Conservation (phyloP, 1,140 invertebrate species). For the Bilobella aurantiaca region DNA sequence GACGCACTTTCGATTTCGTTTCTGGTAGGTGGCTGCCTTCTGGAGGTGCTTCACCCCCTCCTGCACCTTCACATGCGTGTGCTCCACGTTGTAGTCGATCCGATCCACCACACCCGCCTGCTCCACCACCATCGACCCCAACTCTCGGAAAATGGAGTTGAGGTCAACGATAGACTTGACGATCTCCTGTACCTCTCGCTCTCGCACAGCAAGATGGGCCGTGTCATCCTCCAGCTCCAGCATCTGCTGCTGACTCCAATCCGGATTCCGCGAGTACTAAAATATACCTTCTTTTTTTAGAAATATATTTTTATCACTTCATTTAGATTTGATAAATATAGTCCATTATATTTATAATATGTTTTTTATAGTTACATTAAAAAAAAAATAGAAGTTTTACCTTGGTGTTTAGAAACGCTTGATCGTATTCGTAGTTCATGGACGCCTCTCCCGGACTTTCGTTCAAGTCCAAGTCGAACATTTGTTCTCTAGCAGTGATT, state of each 20-base stretch:
- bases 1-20: constrained; percentile 67
- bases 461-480: constrained; percentile 60
- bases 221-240: constrained; percentile 75
- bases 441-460: constrained; percentile 15
- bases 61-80: constrained; percentile 71
- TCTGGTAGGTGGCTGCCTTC: constrained; percentile 72
- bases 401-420: constrained; percentile 23
- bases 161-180: constrained; percentile 85
- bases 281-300: not conserved
- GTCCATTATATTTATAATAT: too few species aligned
- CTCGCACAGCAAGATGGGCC: constrained; percentile 61
- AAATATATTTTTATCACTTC: too few species aligned
- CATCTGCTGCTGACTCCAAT: constrained; percentile 56
- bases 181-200: constrained; percentile 80
- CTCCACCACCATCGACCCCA: constrained; percentile 50
- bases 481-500: constrained; percentile 74
- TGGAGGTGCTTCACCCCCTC: constrained; percentile 68
- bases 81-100: constrained; percentile 91
- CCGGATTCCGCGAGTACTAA: constrained; percentile 40
- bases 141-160: constrained; percentile 82
- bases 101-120: constrained; percentile 93
- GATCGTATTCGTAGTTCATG: constrained; percentile 29
- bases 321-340: too few species aligned
- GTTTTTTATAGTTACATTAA: too few species aligned
- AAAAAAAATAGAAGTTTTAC: constrained; percentile 3